phyloP scores from a whole-genome alignment of 2,113 vertebrate genomes.

The Callopanchax toddi region DNA sequence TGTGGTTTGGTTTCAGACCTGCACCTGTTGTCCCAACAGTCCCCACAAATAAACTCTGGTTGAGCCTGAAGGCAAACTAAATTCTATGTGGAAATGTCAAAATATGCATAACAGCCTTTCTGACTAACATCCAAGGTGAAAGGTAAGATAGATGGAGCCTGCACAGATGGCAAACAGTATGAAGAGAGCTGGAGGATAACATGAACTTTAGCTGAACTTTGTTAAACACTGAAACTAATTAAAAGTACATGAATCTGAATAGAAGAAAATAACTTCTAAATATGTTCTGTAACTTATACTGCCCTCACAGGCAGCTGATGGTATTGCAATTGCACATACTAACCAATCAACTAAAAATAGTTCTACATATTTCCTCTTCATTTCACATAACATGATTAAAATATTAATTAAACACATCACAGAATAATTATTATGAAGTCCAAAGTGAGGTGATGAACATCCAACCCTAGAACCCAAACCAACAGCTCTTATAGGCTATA shows the following conservation, averaged over 20 bases:
- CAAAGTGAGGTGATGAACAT: too few species aligned
- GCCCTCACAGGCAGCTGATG: too few species aligned
- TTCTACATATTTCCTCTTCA: too few species aligned
- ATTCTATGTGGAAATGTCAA: background rate
- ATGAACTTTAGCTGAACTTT: background rate
- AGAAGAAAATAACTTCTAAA: too few species aligned
- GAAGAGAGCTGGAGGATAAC: background rate
- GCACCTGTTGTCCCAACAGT: slow-evolving; percentile 5
- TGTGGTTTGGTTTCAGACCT: background rate
- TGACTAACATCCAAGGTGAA: background rate
- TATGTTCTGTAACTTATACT: background rate
- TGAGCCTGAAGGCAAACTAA: background rate
- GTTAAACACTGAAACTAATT: slow-evolving; percentile 1
- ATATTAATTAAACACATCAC: too few species aligned
- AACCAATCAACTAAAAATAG: too few species aligned
- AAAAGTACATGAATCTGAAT: background rate
- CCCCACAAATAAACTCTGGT: background rate
- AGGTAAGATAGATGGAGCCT: background rate
- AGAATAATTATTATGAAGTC: too few species aligned
- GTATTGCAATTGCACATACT: too few species aligned
- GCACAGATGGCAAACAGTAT: slow-evolving; percentile 2
- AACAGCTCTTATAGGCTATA: too few species aligned
- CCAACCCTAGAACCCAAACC: too few species aligned
- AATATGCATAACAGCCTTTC: slow-evolving; percentile 3
- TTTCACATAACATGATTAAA: too few species aligned